Evolutionary conservation across 1,140 invertebrate species (phyloP).

Genomic region (Nebria ingens): DNA sequence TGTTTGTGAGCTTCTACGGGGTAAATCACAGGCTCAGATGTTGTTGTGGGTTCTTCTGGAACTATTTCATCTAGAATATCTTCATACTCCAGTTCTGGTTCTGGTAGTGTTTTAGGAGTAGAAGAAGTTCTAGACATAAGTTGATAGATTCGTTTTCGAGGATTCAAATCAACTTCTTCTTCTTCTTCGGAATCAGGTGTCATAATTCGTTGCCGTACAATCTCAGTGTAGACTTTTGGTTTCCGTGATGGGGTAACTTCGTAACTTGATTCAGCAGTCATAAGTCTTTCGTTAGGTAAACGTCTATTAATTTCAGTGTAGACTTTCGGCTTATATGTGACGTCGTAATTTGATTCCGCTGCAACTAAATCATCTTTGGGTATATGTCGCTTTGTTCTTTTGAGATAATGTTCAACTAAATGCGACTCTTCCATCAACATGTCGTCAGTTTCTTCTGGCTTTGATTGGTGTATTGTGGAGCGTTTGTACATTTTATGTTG

Average conservation of each 20-base stretch:
- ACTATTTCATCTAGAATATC: slow-evolving; percentile 20
- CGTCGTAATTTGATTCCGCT: not conserved
- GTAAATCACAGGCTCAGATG: not conserved
- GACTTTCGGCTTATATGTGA: not conserved
- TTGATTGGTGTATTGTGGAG: slow-evolving; percentile 17
- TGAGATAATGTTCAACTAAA: no score
- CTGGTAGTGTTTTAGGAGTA: slow-evolving; percentile 12
- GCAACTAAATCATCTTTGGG: slow-evolving; percentile 3
- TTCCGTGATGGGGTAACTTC: slow-evolving; percentile 22
- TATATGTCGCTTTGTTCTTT: no score
- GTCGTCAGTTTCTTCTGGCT: slow-evolving; percentile 8
- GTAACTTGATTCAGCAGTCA: slow-evolving; percentile 15
- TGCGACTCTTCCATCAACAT: slow-evolving; percentile 11
- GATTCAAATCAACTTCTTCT: slow-evolving; percentile 12
- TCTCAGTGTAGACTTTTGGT: slow-evolving; percentile 14
- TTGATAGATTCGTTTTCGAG: slow-evolving; percentile 14
- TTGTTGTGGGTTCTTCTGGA: not conserved
- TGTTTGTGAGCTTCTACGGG: not conserved
- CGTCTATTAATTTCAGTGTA: no score
- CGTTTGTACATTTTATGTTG: slow-evolving; percentile 13
- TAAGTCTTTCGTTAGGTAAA: slow-evolving; percentile 1
- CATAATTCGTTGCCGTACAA: slow-evolving; percentile 17
- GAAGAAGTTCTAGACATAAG: slow-evolving; percentile 21
- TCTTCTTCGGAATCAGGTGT: slow-evolving; percentile 18
- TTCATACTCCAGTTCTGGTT: slow-evolving; percentile 9